phyloP scores from a whole-genome alignment of 2,888 invertebrate species.

The Onthophagus sagittarius region DNA sequence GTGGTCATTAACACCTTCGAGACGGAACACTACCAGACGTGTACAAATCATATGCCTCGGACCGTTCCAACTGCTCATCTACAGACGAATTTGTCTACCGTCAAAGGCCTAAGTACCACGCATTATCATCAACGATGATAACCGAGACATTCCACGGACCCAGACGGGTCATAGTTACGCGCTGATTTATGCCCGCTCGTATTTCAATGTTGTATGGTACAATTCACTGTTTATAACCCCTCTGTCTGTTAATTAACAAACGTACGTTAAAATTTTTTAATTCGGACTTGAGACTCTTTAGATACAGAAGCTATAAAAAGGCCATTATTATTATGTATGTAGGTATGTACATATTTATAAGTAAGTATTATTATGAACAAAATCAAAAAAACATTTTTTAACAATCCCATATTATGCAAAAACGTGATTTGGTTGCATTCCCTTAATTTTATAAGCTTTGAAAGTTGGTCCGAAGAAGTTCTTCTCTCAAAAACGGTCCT shows the following conservation, averaged over 20 bases:
- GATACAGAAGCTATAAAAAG: too few species aligned
- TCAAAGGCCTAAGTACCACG: conserved; percentile 34
- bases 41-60: conserved; percentile 32
- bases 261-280: conserved; percentile 25
- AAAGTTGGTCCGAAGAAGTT: neutral
- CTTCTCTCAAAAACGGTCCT: conserved; percentile 27
- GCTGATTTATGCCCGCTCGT: conserved; percentile 29
- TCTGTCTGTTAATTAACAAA: conserved; percentile 30
- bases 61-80: conserved; percentile 34
- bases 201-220: conserved; percentile 19
- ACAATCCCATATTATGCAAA: neutral
- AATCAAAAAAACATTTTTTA: neutral
- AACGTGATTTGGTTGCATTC: neutral
- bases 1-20: conserved; percentile 40
- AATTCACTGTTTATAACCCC: neutral
- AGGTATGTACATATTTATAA: too few species aligned
- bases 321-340: too few species aligned
- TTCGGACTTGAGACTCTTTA: neutral
- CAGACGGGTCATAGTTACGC: conserved; percentile 34
- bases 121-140: conserved; percentile 32
- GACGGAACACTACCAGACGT: conserved; percentile 38
- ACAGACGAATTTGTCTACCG: conserved; percentile 41
- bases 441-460: neutral
- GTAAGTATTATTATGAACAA: too few species aligned
- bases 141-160: conserved; percentile 32